phyloP scores from a whole-genome alignment of 1,140 invertebrate species.

The Cydia amplana region DNA sequence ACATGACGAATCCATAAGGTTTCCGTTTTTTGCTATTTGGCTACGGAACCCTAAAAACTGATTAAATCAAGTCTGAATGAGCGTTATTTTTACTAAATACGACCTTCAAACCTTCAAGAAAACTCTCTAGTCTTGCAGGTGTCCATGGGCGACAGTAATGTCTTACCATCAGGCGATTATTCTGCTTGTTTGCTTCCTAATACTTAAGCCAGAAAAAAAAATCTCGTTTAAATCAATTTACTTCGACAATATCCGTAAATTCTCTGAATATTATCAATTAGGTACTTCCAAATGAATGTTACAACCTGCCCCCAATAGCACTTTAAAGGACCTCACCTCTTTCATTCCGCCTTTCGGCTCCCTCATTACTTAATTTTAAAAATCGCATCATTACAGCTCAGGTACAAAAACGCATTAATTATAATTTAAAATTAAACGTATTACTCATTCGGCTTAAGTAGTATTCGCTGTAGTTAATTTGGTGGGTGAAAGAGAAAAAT shows the following conservation, averaged over 20 bases:
- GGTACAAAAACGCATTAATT: constrained; percentile 32
- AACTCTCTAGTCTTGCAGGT: no score
- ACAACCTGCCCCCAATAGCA: background rate
- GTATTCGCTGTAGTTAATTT: constrained; percentile 70
- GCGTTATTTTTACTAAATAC: no score
- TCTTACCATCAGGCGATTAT: no score
- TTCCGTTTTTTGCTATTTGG: no score
- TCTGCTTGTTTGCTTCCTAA: no score
- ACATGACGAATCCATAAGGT: no score
- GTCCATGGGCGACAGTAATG: no score
- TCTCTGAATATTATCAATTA: constrained; percentile 1
- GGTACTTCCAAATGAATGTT: background rate
- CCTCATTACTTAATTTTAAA: constrained; percentile 22
- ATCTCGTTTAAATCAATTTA: background rate
- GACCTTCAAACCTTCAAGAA: no score
- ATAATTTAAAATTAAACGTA: constrained; percentile 38
- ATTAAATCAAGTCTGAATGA: no score
- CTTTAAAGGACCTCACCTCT: background rate
- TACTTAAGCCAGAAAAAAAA: no score
- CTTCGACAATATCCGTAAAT: background rate
- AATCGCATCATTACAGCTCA: constrained; percentile 23
- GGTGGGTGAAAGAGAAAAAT: constrained; percentile 66
- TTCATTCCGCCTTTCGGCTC: background rate
- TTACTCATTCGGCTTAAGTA: constrained; percentile 52
- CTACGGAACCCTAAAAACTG: no score